Conservation (phyloP, 2,888 invertebrate genomes). For the Meiosimyza platycephala region DNA sequence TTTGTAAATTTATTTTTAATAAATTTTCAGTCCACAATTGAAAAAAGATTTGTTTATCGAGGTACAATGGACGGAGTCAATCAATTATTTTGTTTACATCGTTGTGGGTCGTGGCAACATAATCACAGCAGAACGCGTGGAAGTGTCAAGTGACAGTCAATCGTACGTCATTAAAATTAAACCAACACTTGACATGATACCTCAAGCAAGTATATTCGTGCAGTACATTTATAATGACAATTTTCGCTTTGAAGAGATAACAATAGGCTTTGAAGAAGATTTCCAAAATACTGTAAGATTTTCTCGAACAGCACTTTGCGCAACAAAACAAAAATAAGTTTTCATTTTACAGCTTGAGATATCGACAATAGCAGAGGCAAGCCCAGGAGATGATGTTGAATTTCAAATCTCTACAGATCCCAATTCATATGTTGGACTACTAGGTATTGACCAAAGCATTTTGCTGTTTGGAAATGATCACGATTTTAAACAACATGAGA, state of each 20-base stretch:
- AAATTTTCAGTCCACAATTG: conserved; percentile 68
- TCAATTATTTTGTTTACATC: conserved; percentile 80
- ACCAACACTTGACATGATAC: conserved; percentile 84
- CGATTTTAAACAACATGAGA: conserved; percentile 69
- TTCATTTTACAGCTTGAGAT: conserved; percentile 73
- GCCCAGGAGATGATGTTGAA: conserved; percentile 83
- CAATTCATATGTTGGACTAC: conserved; percentile 85
- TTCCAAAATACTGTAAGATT: conserved; percentile 81
- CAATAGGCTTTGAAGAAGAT: conserved; percentile 80
- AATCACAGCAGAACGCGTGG: conserved; percentile 77
- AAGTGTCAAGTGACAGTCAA: conserved; percentile 69
- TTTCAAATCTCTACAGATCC: conserved; percentile 83
- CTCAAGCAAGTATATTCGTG: conserved; percentile 82
- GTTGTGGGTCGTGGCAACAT: conserved; percentile 88
- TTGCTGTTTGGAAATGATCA: conserved; percentile 76
- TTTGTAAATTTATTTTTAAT: too few species aligned
- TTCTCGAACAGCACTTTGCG: too few species aligned
- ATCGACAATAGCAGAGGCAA: conserved; percentile 73
- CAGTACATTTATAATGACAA: conserved; percentile 81
- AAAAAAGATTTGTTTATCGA: conserved; percentile 79
- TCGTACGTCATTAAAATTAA: conserved; percentile 75
- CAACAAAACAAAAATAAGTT: neutral
- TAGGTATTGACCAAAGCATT: conserved; percentile 89
- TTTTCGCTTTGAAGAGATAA: conserved; percentile 84
- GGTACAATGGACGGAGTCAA: conserved; percentile 78